Percentiles rank a stretch among this genome's conserved stretches.
These are phyloP conservation scores for Polydrusus cervinus DNA, from an alignment of 2,888 invertebrate genomes.

Conservation along the genomic window DNA sequence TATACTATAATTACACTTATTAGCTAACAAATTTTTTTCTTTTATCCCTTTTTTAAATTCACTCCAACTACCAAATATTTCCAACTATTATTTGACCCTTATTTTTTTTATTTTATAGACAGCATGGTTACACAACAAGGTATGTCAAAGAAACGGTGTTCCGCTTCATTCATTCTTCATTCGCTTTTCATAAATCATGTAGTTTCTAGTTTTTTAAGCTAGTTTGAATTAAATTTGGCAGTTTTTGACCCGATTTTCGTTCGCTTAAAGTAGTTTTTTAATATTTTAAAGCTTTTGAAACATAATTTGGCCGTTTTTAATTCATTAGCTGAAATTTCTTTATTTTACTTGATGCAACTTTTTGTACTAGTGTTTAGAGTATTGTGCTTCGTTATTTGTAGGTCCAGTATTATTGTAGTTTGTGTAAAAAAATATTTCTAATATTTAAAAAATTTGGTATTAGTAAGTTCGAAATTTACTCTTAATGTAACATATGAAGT, in stretches of 20 bases:
- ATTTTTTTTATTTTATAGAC: slow-evolving; percentile 53
- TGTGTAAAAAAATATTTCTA: too few relatives aligned
- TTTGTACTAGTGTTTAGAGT: too few relatives aligned
- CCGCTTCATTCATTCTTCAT: slow-evolving; percentile 35
- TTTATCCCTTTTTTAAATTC: slow-evolving; percentile 8
- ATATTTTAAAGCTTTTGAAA: not conserved
- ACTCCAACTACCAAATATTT: not conserved
- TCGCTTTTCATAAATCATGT: slow-evolving; percentile 20
- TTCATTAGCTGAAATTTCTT: not conserved
- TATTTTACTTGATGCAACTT: too few relatives aligned
- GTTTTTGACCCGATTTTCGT: not conserved
- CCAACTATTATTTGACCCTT: slow-evolving; percentile 25
- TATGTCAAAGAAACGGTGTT: slow-evolving; percentile 42
- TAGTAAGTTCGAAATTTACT: too few relatives aligned
- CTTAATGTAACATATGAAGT: too few relatives aligned
- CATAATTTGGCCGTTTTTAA: not conserved
- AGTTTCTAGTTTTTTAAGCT: slow-evolving; percentile 3
- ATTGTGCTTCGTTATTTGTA: too few relatives aligned
- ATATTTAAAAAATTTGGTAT: too few relatives aligned
- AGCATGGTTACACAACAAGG: slow-evolving; percentile 54
- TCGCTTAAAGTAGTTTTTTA: not conserved
- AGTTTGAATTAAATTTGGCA: not conserved
- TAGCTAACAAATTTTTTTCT: slow-evolving; percentile 11
- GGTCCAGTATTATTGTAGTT: too few relatives aligned
- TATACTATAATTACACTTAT: not conserved